These are phyloP conservation scores for Drosophila austrosaltans DNA, from an alignment of 2,888 invertebrate species.

Conservation along the genomic window DNA sequence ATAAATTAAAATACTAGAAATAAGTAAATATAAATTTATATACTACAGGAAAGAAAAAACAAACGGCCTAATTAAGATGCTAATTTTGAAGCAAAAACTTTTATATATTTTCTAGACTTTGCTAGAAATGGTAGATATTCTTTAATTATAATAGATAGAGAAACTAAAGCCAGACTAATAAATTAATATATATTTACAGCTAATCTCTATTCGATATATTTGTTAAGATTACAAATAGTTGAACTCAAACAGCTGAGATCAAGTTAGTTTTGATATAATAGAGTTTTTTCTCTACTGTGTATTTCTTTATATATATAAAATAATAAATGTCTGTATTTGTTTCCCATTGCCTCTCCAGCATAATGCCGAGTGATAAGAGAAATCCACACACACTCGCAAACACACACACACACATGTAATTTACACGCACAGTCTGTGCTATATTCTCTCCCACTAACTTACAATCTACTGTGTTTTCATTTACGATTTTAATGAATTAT, in stretches of 20 bases:
- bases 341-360: slow-evolving; percentile 50
- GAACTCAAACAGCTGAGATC: not conserved
- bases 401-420: not conserved
- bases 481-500: slow-evolving; percentile 49
- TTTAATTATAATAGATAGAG: too few relatives aligned
- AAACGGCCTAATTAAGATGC: too few relatives aligned
- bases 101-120: too few relatives aligned
- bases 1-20: too few relatives aligned
- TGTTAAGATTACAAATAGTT: too few relatives aligned
- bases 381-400: not conserved
- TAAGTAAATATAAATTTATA: too few relatives aligned
- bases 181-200: too few relatives aligned
- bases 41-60: too few relatives aligned
- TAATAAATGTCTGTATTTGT: not conserved
- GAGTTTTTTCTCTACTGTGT: not conserved
- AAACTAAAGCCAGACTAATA: too few relatives aligned
- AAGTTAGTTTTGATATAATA: not conserved
- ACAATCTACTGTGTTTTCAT: slow-evolving; percentile 33
- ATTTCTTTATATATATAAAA: not conserved
- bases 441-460: slow-evolving; percentile 16
- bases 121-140: too few relatives aligned
- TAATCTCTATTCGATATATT: too few relatives aligned
- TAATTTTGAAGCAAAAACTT: too few relatives aligned
- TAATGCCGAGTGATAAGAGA: slow-evolving; percentile 59
- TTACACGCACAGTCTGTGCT: not conserved